Conservation (phyloP, 2,797 vertebrate species). For the Carcharodon carcharias region DNA sequence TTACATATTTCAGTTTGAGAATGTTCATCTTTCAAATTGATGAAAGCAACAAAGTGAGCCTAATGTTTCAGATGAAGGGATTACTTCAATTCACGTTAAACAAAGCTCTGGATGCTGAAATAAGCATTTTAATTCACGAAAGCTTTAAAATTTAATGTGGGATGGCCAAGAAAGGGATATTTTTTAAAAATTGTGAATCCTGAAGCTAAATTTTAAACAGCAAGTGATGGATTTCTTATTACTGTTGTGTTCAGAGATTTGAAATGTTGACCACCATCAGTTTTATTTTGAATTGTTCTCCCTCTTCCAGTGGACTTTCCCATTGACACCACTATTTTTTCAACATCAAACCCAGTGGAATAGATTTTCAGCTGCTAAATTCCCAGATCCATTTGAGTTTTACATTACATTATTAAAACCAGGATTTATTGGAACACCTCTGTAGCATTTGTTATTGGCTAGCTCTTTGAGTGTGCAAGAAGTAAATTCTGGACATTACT, state of each 20-base stretch:
- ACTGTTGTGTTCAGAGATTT: neutral
- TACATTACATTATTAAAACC: neutral
- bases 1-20: neutral
- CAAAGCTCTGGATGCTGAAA: neutral
- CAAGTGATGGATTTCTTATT: neutral
- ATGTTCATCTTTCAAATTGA: neutral
- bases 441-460: neutral
- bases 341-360: neutral
- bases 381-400: neutral
- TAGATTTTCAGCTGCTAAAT: neutral
- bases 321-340: neutral
- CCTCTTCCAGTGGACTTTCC: neutral
- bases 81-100: neutral
- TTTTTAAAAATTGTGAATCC: neutral
- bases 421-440: neutral
- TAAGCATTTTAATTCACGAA: neutral
- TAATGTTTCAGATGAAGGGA: neutral
- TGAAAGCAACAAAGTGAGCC: neutral
- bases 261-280: neutral
- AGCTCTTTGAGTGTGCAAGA: neutral
- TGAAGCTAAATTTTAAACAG: neutral
- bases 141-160: neutral
- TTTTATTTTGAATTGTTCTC: neutral
- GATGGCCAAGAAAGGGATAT: neutral
- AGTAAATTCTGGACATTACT: conserved; percentile 15